Conservation (phyloP, 2,113 vertebrate genomes). For the Neogale vison region DNA sequence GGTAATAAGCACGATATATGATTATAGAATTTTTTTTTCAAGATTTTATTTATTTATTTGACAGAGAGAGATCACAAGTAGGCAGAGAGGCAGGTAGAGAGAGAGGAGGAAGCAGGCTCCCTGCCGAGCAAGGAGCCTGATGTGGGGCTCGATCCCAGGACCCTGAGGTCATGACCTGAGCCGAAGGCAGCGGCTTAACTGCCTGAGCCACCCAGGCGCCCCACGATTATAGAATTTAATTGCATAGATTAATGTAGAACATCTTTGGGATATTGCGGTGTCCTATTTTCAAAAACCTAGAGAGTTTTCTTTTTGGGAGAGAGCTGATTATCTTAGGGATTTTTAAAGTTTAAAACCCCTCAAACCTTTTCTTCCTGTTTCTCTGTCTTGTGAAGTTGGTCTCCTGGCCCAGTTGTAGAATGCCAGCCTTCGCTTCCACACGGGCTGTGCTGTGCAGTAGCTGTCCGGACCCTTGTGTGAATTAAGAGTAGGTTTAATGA, state of each 20-base stretch:
- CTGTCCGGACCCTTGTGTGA: neutral
- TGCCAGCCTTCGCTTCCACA: neutral
- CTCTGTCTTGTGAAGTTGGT: neutral
- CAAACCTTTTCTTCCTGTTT: neutral
- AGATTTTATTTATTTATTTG: too few relatives aligned
- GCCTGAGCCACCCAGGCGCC: too few relatives aligned
- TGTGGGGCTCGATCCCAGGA: too few relatives aligned
- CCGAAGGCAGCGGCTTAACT: too few relatives aligned
- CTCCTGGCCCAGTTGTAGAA: neutral
- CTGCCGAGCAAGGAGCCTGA: too few relatives aligned
- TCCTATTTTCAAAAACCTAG: neutral
- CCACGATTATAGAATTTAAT: neutral
- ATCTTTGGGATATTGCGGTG: neutral
- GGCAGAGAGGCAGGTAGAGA: too few relatives aligned
- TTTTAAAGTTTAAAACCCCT: neutral
- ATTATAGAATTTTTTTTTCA: too few relatives aligned
- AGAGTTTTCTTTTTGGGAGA: neutral
- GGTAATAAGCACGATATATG: neutral
- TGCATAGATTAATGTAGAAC: neutral
- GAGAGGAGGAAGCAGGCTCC: too few relatives aligned
- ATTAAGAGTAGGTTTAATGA: neutral
- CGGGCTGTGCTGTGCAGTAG: neutral
- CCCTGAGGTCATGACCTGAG: too few relatives aligned
- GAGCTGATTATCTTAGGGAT: neutral
- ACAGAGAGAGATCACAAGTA: too few relatives aligned